Evolutionary conservation across 2,797 vertebrate species (phyloP).

Genomic region (Champsocephalus esox): DNA sequence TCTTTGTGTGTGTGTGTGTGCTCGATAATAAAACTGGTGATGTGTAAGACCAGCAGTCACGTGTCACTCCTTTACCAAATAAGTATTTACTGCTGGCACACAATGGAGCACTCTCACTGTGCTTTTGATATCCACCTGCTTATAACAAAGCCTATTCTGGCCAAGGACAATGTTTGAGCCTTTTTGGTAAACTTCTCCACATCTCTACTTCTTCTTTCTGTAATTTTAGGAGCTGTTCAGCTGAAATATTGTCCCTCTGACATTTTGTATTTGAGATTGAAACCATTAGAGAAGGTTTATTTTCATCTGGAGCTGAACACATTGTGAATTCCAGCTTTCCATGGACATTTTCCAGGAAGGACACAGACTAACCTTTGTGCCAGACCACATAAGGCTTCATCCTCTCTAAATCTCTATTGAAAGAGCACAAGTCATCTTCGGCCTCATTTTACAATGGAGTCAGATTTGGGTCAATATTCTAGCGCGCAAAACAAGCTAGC

Average conservation of each 20-base stretch:
- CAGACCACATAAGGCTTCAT: constrained; percentile 11
- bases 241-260: neutral
- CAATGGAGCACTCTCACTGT: too few species aligned
- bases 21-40: constrained; percentile 1
- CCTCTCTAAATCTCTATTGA: constrained; percentile 25
- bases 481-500: too few species aligned
- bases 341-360: constrained; percentile 31
- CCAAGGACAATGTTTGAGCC: neutral
- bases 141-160: neutral
- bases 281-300: constrained; percentile 6
- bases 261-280: neutral
- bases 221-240: neutral
- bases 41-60: constrained; percentile 15
- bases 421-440: neutral
- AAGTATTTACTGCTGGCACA: neutral
- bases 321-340: constrained; percentile 21
- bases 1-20: constrained; percentile 19
- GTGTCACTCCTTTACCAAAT: constrained; percentile 5
- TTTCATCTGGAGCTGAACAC: constrained; percentile 22
- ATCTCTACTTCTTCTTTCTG: too few species aligned
- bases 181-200: too few species aligned
- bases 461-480: too few species aligned
- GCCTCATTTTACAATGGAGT: neutral
- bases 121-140: too few species aligned
- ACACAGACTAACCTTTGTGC: constrained; percentile 41